phyloP scores from a whole-genome alignment of 2,113 vertebrate species.

The Epinephelus lanceolatus region DNA sequence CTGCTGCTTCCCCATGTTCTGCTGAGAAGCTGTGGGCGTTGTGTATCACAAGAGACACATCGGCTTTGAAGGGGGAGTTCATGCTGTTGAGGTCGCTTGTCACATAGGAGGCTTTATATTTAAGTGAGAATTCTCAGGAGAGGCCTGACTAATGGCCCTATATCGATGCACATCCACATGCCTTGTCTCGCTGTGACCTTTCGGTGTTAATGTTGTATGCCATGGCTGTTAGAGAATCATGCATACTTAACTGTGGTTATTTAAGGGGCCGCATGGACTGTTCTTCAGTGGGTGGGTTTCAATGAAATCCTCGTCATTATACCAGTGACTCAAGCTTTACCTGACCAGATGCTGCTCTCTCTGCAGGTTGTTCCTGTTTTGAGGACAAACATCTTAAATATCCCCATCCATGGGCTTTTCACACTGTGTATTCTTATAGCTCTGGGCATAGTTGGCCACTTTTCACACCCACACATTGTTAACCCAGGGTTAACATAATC shows the following conservation, averaged over 20 bases:
- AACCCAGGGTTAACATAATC: too few relatives aligned
- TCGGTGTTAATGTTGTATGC: constrained; percentile 52
- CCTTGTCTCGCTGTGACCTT: constrained; percentile 62
- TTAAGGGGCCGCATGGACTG: constrained; percentile 8
- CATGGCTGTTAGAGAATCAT: constrained; percentile 27
- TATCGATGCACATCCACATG: constrained; percentile 63
- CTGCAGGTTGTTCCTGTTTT: background rate
- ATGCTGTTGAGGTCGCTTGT: constrained; percentile 55
- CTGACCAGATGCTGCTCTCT: constrained; percentile 7
- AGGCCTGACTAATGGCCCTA: constrained; percentile 67
- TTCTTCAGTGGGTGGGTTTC: constrained; percentile 12
- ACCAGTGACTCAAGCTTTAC: constrained; percentile 12
- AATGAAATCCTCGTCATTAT: constrained; percentile 13
- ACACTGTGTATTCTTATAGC: background rate
- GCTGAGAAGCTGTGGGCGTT: constrained; percentile 50
- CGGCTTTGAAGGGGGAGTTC: constrained; percentile 42
- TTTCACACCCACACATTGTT: too few relatives aligned
- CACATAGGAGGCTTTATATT: constrained; percentile 57
- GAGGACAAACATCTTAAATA: background rate
- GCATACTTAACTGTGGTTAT: constrained; percentile 60
- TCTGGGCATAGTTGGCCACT: too few relatives aligned
- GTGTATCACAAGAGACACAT: constrained; percentile 51
- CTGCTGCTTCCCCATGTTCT: constrained; percentile 50
- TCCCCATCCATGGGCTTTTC: too few relatives aligned
- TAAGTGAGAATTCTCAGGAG: constrained; percentile 61